Evolutionary conservation across 2,888 invertebrate genomes (phyloP).

Genomic region (Capitulum mitella): DNA sequence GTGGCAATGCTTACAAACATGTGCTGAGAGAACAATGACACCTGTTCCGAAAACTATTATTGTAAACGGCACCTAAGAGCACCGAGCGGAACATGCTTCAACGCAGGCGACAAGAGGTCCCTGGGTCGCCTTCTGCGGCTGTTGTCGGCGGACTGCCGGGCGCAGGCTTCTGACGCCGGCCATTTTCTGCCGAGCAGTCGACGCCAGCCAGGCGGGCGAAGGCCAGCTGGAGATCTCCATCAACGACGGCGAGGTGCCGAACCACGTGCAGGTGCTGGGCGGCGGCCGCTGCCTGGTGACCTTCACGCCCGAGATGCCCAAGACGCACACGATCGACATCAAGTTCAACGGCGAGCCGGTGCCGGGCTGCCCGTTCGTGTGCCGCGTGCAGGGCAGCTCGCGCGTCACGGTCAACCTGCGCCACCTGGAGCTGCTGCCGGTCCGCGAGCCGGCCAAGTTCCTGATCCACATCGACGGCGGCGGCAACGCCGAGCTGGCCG

Average conservation of each 20-base stretch:
- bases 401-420: constrained; percentile 63
- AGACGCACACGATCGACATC: constrained; percentile 86
- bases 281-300: constrained; percentile 90
- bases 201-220: constrained; percentile 96
- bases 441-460: constrained; percentile 69
- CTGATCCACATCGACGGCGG: constrained; percentile 68
- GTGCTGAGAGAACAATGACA: too few relatives aligned
- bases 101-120: too few relatives aligned
- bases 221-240: constrained; percentile 98
- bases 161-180: too few relatives aligned
- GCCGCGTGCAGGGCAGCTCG: constrained; percentile 71
- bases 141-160: too few relatives aligned
- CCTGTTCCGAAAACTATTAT: too few relatives aligned
- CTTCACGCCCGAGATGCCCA: constrained; percentile 85
- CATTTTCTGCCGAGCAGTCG: constrained; percentile 66
- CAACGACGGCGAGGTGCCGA: constrained; percentile 97
- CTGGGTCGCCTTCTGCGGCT: too few relatives aligned
- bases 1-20: too few relatives aligned
- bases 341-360: constrained; percentile 94
- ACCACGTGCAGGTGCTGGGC: constrained; percentile 91
- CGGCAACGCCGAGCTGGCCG: constrained; percentile 69
- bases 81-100: too few relatives aligned
- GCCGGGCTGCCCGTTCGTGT: constrained; percentile 75
- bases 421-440: constrained; percentile 75
- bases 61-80: too few relatives aligned